Evolutionary conservation across 2,888 invertebrate genomes (phyloP), one percentile per base, ranked within the genome.

Genomic region (Perdita meconis): DNA sequence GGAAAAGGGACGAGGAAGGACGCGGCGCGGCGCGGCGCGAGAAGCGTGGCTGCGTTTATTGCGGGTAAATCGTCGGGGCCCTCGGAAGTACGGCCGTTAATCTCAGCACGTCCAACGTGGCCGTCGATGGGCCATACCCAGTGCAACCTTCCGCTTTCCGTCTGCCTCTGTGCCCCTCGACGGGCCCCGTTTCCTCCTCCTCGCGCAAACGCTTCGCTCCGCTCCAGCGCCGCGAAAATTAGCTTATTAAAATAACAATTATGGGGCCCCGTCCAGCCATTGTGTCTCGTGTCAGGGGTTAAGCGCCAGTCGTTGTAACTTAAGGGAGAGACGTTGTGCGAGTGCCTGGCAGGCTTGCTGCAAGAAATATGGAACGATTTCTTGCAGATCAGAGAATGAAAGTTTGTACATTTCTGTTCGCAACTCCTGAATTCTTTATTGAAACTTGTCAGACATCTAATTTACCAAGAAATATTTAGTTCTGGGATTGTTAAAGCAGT

Each of bases 201-300:
- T 68, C 67, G 67, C 57, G 65, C 55, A 6, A 30, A 30, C 30
- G 61, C 75, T 78, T 78, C 66, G 80, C 74, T 68, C 61, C 82
- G 82, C 75, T 83, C 73, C 81, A 80, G 78, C 79, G 82, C 82
- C 76, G 86, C 85, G 88, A 88, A 89, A 89, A 89, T 89, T 89
- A 87, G 88, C 89, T 90, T 89, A 90, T 90, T 90, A 90, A 88
- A 90, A 89, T 89, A 89, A 90, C 89, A 90, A 90, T 89, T 89
- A 89, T 86, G 86, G 85, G 85, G 88, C 83, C 78, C 84, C 85
- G 85, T 79, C 85, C 83, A 66, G 70, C 84, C 86, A 89, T 90
- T 89, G 90, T 90, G 85, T 81, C 72, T 30, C 60, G 79, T 85
- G 88, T 88, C 89, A 88, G 65, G 81, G 89, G 89, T 89, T 87